Percentiles rank a stretch among this genome's conserved stretches.
phyloP scores from a whole-genome alignment of 2,888 invertebrate species.

The Electrophaes corylata region DNA sequence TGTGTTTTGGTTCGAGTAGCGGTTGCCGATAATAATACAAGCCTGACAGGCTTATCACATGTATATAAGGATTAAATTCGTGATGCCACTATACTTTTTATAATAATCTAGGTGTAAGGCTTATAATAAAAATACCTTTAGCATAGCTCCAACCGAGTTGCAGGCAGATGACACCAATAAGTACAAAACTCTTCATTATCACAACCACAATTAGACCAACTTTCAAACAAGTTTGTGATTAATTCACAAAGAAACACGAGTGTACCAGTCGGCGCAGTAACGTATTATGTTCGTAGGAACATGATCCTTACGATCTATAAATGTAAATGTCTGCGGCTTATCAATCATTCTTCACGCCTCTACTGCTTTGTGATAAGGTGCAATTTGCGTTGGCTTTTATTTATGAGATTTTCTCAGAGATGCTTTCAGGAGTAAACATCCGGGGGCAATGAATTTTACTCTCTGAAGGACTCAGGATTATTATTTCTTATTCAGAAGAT shows the following conservation, averaged over 20 bases:
- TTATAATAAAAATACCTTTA: constrained; percentile 35
- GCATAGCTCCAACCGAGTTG: constrained; percentile 54
- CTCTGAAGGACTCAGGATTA: constrained; percentile 4
- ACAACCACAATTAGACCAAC: constrained; percentile 43
- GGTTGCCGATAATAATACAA: too few relatives aligned
- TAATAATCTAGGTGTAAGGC: too few relatives aligned
- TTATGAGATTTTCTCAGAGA: constrained; percentile 22
- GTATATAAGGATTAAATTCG: too few relatives aligned
- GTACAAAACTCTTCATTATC: constrained; percentile 54
- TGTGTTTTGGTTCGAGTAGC: too few relatives aligned
- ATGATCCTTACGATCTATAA: constrained; percentile 50
- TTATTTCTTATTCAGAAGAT: too few relatives aligned
- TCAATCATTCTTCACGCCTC: constrained; percentile 35
- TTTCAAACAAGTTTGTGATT: constrained; percentile 44
- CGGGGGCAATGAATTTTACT: constrained; percentile 41
- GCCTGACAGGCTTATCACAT: too few relatives aligned
- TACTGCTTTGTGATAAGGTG: constrained; percentile 30
- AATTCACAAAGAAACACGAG: constrained; percentile 44
- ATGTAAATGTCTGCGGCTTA: constrained; percentile 52
- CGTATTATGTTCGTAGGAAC: constrained; percentile 44
- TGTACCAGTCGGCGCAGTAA: constrained; percentile 43
- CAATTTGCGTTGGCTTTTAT: constrained; percentile 17
- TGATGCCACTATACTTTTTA: too few relatives aligned
- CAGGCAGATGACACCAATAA: constrained; percentile 55
- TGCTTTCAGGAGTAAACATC: constrained; percentile 40